Base-by-base conservation (phyloP, 2,797 vertebrate genomes). In the Epinephelus coioides region DNA sequence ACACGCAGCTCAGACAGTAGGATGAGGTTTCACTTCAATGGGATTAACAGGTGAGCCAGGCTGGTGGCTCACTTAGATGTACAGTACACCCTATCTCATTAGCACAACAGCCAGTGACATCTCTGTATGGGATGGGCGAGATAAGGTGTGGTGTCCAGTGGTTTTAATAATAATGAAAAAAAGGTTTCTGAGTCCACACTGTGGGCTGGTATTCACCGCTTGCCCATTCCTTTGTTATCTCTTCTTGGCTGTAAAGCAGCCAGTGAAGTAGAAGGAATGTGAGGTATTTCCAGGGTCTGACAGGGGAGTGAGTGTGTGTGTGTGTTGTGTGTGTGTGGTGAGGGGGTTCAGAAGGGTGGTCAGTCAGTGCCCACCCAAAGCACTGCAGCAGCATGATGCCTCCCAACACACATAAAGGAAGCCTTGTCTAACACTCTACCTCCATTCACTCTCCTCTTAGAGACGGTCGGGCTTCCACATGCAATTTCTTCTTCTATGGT, bases 241-340 rank as follows among this genome's bases (percentile, higher is more conserved):
- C 84, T 83, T 61, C 89, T 87, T 88, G 90, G 91, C 89, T 84
- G 74, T 90, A 87, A 86, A 93, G 91, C 88, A 93, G 92, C 77
- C 88, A 88, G 85, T 88, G 88, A 92, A 91, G 89, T 91, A 89
- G 91, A 93, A 95, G 90, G 94, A 94, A 95, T 95, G 91, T 91
- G 75, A 92, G 89, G 92, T 91, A 95, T 95, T 94, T 93, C 89
- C 85, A 92, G 85, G 83, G 85, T 88, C 90, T 92, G 90, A 91
- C 83, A 86, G 79, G 64, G 73, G 71, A 73, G 83, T 78, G 71
- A 69, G 65, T 61, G 73, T 62, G 59, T 23, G 73, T 62, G 59
- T 67, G 60, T 55, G 47, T 71, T 84, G 69, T 72, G 70, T 71
- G 54, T 43, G 60, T 53, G 62, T 63, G 77, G 56, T 43, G 53